Conservation (phyloP, 1,140 invertebrate species). For the Cotesia vestalis region DNA sequence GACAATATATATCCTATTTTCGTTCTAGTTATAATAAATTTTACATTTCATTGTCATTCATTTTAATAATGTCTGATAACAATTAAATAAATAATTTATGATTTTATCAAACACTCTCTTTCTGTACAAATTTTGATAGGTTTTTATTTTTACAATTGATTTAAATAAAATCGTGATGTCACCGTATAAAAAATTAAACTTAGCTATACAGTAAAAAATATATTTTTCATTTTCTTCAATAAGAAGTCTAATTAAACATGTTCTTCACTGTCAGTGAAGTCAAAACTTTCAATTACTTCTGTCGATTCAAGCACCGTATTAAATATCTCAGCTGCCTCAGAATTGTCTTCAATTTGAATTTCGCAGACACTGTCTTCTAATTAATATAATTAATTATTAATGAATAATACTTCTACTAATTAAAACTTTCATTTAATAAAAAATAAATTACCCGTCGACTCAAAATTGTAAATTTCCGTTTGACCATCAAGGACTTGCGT, state of each 20-base stretch:
- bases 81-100: too few relatives aligned
- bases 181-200: conserved; percentile 25
- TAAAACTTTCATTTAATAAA: conserved; percentile 6
- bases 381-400: conserved; percentile 31
- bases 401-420: conserved; percentile 20
- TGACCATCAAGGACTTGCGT: conserved; percentile 47
- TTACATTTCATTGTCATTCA: too few relatives aligned
- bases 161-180: conserved; percentile 22
- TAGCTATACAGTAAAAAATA: conserved; percentile 41
- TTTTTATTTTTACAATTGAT: conserved; percentile 23
- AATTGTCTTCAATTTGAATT: conserved; percentile 42
- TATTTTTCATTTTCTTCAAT: conserved; percentile 23
- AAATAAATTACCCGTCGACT: conserved; percentile 44
- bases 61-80: too few relatives aligned
- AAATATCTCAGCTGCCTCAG: conserved; percentile 52
- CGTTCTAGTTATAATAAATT: too few relatives aligned
- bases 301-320: conserved; percentile 64
- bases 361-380: conserved; percentile 44
- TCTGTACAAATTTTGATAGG: neutral
- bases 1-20: too few relatives aligned
- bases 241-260: conserved; percentile 19
- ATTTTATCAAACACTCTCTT: too few relatives aligned
- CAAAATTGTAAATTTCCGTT: conserved; percentile 51
- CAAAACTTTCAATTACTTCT: conserved; percentile 66
- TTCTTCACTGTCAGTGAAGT: conserved; percentile 64